phyloP scores from a whole-genome alignment of 2,888 invertebrate genomes.

The Crocallis elinguaria region DNA sequence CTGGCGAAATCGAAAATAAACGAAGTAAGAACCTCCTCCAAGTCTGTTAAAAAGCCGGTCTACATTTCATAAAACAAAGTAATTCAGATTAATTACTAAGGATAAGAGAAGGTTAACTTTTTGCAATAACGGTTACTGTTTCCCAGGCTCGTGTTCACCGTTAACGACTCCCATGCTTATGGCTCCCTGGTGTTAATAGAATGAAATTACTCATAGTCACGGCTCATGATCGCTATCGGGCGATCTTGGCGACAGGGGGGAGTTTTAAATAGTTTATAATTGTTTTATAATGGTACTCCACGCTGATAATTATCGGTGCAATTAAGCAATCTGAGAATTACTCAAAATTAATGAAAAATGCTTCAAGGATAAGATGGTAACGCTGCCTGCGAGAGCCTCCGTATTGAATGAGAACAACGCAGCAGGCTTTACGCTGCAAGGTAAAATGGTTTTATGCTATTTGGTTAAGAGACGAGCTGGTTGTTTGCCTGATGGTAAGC shows the following conservation, averaged over 20 bases:
- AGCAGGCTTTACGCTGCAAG: too few relatives aligned
- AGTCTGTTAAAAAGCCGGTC: neutral
- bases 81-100: conserved; percentile 8
- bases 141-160: conserved; percentile 11
- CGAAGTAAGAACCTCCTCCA: neutral
- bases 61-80: neutral
- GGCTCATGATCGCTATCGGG: neutral
- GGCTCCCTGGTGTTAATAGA: conserved; percentile 13
- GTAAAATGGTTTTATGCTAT: too few relatives aligned
- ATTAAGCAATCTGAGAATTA: too few relatives aligned
- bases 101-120: conserved; percentile 10
- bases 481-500: too few relatives aligned
- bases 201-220: conserved; percentile 15
- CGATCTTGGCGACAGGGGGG: neutral
- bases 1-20: neutral
- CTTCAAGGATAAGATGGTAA: too few relatives aligned
- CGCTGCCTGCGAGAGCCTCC: too few relatives aligned
- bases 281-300: neutral
- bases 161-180: conserved; percentile 7
- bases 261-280: neutral
- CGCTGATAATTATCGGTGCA: too few relatives aligned
- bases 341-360: too few relatives aligned
- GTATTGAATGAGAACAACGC: too few relatives aligned
- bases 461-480: too few relatives aligned
- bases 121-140: conserved; percentile 9